Evolutionary conservation across 2,113 vertebrate species (phyloP).

Genomic region (Athene noctua): DNA sequence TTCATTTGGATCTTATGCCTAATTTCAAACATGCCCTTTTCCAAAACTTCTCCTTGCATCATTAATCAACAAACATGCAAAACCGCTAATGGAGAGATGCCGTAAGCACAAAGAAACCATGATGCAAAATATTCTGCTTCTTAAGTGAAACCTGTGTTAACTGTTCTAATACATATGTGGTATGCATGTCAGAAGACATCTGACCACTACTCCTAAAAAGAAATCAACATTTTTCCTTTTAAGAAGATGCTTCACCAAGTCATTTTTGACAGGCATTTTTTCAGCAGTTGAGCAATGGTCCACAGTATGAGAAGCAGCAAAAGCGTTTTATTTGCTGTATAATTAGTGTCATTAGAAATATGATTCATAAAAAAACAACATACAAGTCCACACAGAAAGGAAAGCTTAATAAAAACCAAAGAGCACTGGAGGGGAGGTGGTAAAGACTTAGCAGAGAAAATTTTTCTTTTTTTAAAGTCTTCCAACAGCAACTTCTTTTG

Average conservation of each 20-base stretch:
- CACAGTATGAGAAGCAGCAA: conserved; percentile 46
- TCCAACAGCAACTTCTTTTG: not conserved
- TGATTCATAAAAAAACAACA: conserved; percentile 22
- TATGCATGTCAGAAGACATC: not conserved
- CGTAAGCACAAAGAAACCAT: not conserved
- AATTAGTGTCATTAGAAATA: conserved; percentile 55
- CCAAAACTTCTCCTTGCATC: not conserved
- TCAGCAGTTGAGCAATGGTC: conserved; percentile 27
- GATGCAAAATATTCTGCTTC: not conserved
- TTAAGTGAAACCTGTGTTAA: not conserved
- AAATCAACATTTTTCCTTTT: not conserved
- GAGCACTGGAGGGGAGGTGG: not conserved
- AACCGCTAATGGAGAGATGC: not conserved
- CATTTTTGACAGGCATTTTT: not conserved
- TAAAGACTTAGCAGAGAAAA: not conserved
- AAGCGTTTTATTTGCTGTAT: conserved; percentile 60
- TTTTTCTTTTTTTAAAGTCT: not conserved
- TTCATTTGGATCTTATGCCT: not conserved
- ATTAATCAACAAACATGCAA: not conserved
- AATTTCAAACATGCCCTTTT: not conserved
- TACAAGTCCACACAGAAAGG: conserved; percentile 24
- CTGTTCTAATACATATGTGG: not conserved
- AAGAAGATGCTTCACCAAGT: not conserved
- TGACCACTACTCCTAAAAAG: not conserved
- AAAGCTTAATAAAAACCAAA: conserved; percentile 37